A percentile compares a stretch with the other conserved stretches of the same genome.
These are phyloP conservation scores for Notolepis coatsorum DNA, from an alignment of 2,797 vertebrate species.

Conservation along the genomic window DNA sequence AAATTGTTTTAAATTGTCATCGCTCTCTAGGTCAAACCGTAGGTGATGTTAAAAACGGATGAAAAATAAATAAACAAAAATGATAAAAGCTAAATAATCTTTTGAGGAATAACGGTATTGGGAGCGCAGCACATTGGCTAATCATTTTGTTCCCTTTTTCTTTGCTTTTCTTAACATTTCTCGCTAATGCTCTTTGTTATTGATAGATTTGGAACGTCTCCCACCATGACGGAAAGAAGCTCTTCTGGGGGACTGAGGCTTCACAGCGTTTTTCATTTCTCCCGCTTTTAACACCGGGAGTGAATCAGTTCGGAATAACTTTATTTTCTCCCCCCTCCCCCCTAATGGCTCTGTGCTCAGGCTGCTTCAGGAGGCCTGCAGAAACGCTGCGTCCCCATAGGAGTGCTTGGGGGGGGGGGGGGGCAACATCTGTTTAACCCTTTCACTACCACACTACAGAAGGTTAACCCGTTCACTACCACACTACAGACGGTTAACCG, in stretches of 20 bases:
- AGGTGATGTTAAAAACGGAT: slow-evolving; percentile 62
- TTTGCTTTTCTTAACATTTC: slow-evolving; percentile 43
- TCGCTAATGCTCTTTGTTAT: slow-evolving; percentile 38
- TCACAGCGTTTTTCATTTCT: slow-evolving; percentile 50
- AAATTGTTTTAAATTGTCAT: slow-evolving; percentile 39
- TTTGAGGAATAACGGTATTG: slow-evolving; percentile 50
- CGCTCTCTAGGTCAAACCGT: slow-evolving; percentile 47
- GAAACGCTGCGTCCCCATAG: slow-evolving; percentile 47
- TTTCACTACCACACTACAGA: too few relatives aligned
- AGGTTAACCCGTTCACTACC: too few relatives aligned
- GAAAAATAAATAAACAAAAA: background rate
- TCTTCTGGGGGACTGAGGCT: slow-evolving; percentile 43
- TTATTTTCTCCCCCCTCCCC: too few relatives aligned
- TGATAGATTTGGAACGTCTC: slow-evolving; percentile 40
- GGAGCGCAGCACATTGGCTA: slow-evolving; percentile 27
- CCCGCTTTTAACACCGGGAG: slow-evolving; percentile 39
- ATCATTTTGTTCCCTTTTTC: slow-evolving; percentile 52
- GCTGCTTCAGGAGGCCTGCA: slow-evolving; percentile 44
- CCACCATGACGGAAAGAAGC: slow-evolving; percentile 18
- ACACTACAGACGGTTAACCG: too few relatives aligned
- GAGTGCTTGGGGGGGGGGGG: slow-evolving; percentile 53
- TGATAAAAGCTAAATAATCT: slow-evolving; percentile 39
- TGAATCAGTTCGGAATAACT: slow-evolving; percentile 49
- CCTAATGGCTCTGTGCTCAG: slow-evolving; percentile 40
- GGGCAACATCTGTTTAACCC: slow-evolving; percentile 58